phyloP scores from a whole-genome alignment of 1,140 invertebrate species.

The Myzus persicae region DNA sequence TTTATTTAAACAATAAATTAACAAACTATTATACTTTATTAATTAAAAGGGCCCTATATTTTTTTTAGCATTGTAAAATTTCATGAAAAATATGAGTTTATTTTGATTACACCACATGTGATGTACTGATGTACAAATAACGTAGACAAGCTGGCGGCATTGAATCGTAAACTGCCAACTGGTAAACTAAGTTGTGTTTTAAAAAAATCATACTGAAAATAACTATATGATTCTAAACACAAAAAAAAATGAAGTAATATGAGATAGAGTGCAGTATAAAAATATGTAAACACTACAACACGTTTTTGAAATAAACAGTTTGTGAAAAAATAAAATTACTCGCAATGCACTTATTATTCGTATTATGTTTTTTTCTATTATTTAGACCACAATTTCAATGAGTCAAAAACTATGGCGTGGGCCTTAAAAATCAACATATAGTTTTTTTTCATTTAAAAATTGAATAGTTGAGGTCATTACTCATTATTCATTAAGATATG shows the following conservation, averaged over 20 bases:
- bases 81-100: conserved; percentile 34
- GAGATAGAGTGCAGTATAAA: background rate
- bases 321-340: conserved; percentile 12
- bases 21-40: conserved; percentile 29
- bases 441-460: background rate
- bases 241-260: background rate
- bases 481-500: background rate
- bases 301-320: conserved; percentile 20
- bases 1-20: background rate
- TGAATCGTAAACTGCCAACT: conserved; percentile 41
- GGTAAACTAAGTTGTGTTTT: background rate
- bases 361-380: background rate
- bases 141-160: background rate
- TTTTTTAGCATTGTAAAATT: conserved; percentile 11
- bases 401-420: background rate
- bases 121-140: conserved; percentile 31
- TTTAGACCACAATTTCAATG: background rate
- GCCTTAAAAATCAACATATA: background rate
- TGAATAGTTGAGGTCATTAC: background rate
- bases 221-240: background rate
- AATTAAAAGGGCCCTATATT: background rate
- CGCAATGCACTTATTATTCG: background rate
- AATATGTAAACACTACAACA: conserved; percentile 34
- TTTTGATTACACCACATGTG: conserved; percentile 46
- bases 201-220: conserved; percentile 44